Base-by-base conservation (phyloP, 2,113 vertebrate genomes). In the Tragelaphus scriptus region DNA sequence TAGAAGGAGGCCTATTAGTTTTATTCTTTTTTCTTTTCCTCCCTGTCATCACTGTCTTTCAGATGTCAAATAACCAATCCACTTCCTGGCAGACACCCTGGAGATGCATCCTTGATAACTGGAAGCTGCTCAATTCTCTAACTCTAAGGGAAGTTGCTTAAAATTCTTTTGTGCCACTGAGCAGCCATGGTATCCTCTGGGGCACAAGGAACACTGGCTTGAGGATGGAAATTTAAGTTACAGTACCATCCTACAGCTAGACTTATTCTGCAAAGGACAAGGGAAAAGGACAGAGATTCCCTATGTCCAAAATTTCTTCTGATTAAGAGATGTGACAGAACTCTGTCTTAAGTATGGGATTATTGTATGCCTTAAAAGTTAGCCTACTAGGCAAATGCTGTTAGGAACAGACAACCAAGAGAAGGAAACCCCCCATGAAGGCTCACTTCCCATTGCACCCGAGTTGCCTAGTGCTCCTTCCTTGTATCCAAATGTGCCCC, bases 171-270 rank as follows among this genome's bases (percentile, higher is more conserved):
- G n/a, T 21, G 17, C 17, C 65, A 71, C n/a, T 36, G 17, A 17
- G 32, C 36, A 17, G n/a, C n/a, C 17, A 36, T 0, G 0, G 2
- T 36, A 71, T 71, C n/a, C 65, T 71, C n/a, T 71, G 65, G 17
- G n/a, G 17, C 17, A 71, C 17, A 11, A 71, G 65, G 5, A 71
- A 36, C 65, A 36, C 17, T 71, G n/a, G n/a, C n/a, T 36, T 71
- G 65, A 36, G 65, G 65, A 71, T 21, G n/a, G 17, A 17, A 36
- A 11, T 71, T 36, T 71, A 71, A 5, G n/a, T 21, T 36, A 6
- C n/a, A 36, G n/a, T 36, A 36, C 65, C n/a, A 36, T 21, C n/a
- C 65, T 36, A 19, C 9, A 71, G n/a, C 65, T 36, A 71, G 65
- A 71, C 65, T 11, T 71, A 71, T 71, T 36, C 1, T 71, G 4